Evolutionary conservation across 2,113 vertebrate species (phyloP), one percentile per base, ranked within the genome.

Genomic region (Xenotilapia caudafasciata): DNA sequence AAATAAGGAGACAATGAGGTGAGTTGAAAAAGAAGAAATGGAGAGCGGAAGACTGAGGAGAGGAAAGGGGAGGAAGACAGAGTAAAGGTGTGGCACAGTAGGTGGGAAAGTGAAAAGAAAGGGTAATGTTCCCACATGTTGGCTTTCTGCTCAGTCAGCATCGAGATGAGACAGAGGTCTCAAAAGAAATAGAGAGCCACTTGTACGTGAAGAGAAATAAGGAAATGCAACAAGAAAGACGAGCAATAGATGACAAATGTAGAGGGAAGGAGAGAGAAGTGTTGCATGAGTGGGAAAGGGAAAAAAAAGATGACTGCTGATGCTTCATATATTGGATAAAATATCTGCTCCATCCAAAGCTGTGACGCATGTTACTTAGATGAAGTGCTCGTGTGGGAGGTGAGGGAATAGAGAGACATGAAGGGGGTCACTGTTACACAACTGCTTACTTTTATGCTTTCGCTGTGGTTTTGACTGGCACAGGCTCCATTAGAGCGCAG

Each of bases 281-380:
- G 81, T 83, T 21, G 53, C 49, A 68, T 89, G 28, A 38, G 42
- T 60, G 73, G 19, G 31, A 60, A 38, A 65, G 60, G 58, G 0
- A 12, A 35, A 82, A 82, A 53, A 87, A 68, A 79, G 83, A 60
- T 45, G 85, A 49, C 21, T 62, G 77, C 62, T 53, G 40, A 85
- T n/a, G 47, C 73, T 70, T 84, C 33, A n/a, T 68, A 33, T 6
- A 45, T 47, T 49, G 47, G 79, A 80, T 82, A 49, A 68, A 81
- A 77, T 80, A 79, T 75, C 80, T 56, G 70, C 82, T 80, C 11
- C 75, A 87, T 87, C 65, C 79, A 70, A 68, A 47, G 47, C 83
- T 58, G 75, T 92, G 90, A 83, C 53, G 77, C 84, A 87, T 31
- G 79, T 73, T 58, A 14, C 82, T 88, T 54, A 55, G 85, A 82